Percentiles rank a stretch among this genome's conserved stretches.
phyloP scores from a whole-genome alignment of 2,888 invertebrate species.

The Zygogramma bicolorata region DNA sequence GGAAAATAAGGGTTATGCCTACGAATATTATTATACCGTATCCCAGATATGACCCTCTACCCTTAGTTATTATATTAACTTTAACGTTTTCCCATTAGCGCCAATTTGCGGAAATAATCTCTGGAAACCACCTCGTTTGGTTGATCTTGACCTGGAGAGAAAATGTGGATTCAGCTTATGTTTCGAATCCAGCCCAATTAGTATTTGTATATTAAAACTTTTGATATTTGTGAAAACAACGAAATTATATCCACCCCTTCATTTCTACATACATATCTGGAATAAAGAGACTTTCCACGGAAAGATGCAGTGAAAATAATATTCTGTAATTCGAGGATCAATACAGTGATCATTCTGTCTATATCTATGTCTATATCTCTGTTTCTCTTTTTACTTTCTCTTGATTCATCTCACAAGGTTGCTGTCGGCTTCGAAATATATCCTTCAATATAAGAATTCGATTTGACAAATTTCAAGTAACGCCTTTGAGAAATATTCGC shows the following conservation, averaged over 20 bases:
- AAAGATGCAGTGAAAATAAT: too few relatives aligned
- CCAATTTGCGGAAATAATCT: neutral
- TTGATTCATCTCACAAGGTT: too few relatives aligned
- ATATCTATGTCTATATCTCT: too few relatives aligned
- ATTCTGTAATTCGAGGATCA: too few relatives aligned
- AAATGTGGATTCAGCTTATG: neutral
- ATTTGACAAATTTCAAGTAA: too few relatives aligned
- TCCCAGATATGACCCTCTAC: neutral
- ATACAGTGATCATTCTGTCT: too few relatives aligned
- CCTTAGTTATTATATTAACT: neutral
- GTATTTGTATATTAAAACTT: neutral
- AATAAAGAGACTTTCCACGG: too few relatives aligned
- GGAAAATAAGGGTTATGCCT: neutral
- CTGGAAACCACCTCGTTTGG: neutral
- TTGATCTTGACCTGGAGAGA: neutral
- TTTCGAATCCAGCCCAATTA: neutral
- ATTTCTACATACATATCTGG: too few relatives aligned
- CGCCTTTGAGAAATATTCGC: too few relatives aligned
- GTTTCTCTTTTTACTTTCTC: too few relatives aligned
- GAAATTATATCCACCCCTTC: neutral
- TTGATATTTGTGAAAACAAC: neutral
- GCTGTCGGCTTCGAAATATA: too few relatives aligned
- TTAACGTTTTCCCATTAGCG: neutral
- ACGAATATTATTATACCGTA: neutral
- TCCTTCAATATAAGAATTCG: too few relatives aligned